These are phyloP conservation scores for Champsocephalus gunnari DNA, from an alignment of 2,797 vertebrate genomes.

Conservation along the genomic window DNA sequence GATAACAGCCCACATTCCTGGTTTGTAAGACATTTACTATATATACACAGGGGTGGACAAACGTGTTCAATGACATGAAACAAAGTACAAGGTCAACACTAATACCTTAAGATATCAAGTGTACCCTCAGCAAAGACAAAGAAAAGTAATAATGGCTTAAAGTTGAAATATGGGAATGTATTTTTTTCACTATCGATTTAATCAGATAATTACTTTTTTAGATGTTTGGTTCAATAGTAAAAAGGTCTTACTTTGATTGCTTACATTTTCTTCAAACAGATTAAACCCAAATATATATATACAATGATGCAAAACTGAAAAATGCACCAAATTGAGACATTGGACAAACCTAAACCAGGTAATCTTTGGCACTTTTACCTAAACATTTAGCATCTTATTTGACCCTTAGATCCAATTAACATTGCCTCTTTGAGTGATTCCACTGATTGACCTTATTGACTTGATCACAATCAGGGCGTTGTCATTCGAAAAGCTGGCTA, in stretches of 20 bases:
- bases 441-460: conserved; percentile 9
- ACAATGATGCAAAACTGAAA: neutral
- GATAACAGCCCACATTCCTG: conserved; percentile 41
- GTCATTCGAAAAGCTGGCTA: neutral
- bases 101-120: neutral
- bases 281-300: neutral
- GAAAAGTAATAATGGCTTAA: neutral
- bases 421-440: neutral
- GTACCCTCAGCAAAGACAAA: too few relatives aligned
- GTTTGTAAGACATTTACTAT: conserved; percentile 45
- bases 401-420: neutral
- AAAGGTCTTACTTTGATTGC: neutral
- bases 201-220: neutral
- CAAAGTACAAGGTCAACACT: neutral
- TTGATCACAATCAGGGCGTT: neutral
- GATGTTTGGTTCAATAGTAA: neutral
- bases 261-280: neutral
- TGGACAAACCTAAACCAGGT: neutral
- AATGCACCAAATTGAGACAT: neutral
- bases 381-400: neutral
- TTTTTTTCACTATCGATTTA: too few relatives aligned
- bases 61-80: neutral
- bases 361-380: neutral
- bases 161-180: neutral
- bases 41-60: neutral